Percentiles rank a stretch among this genome's conserved stretches.
Conservation (phyloP, 1,140 invertebrate species). For the Aphelinus atriplicis region DNA sequence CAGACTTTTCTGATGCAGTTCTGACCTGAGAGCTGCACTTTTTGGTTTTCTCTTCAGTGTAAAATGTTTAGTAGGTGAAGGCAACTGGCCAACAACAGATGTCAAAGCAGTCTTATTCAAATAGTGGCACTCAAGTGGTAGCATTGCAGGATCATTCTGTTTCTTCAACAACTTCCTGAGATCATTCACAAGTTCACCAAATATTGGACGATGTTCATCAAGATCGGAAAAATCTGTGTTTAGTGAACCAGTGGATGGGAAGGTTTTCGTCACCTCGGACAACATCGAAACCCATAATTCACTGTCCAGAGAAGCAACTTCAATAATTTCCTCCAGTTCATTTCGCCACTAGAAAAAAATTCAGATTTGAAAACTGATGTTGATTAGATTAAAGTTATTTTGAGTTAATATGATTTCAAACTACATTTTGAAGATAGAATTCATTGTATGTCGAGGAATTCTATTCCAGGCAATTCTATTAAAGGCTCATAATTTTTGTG, state of each 20-base stretch:
- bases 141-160: slow-evolving; percentile 84
- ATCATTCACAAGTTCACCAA: slow-evolving; percentile 90
- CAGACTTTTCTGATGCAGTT: slow-evolving; percentile 89
- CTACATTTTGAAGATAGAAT: too few relatives aligned
- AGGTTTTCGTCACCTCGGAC: slow-evolving; percentile 93
- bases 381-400: too few relatives aligned
- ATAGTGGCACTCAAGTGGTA: slow-evolving; percentile 96
- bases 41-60: slow-evolving; percentile 95
- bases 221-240: slow-evolving; percentile 87
- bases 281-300: slow-evolving; percentile 98
- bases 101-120: slow-evolving; percentile 92
- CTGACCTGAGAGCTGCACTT: slow-evolving; percentile 88
- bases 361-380: too few relatives aligned
- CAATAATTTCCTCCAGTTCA: slow-evolving; percentile 93
- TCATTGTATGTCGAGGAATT: too few relatives aligned
- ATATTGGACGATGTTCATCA: slow-evolving; percentile 88
- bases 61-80: slow-evolving; percentile 86
- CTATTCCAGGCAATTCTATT: too few relatives aligned
- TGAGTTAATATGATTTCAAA: too few relatives aligned
- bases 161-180: slow-evolving; percentile 86
- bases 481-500: too few relatives aligned
- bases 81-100: slow-evolving; percentile 79
- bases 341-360: slow-evolving; percentile 81
- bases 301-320: slow-evolving; percentile 88
- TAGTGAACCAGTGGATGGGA: slow-evolving; percentile 86